Evolutionary conservation across 2,888 invertebrate species (phyloP).

Genomic region (Antitype chi): DNA sequence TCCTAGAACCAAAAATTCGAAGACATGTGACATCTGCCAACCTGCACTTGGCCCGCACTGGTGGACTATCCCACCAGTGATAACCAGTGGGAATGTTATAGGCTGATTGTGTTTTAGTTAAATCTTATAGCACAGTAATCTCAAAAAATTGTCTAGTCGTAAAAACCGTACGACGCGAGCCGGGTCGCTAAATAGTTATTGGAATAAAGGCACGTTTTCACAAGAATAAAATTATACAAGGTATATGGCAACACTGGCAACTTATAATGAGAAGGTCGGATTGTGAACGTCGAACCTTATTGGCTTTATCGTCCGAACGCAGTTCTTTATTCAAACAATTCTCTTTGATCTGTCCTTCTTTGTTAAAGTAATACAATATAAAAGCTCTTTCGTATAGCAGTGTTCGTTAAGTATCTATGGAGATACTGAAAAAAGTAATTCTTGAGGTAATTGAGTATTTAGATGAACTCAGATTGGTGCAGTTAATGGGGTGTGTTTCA

Average conservation of each 20-base stretch:
- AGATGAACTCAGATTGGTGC: not conserved
- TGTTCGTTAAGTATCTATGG: conserved; percentile 17
- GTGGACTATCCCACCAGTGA: too few relatives aligned
- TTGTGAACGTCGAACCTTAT: conserved; percentile 32
- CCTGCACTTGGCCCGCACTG: too few relatives aligned
- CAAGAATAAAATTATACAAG: conserved; percentile 17
- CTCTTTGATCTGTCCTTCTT: conserved; percentile 35
- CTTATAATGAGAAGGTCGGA: conserved; percentile 35
- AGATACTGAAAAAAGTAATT: conserved; percentile 16
- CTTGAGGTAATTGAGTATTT: conserved; percentile 29
- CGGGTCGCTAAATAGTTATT: not conserved
- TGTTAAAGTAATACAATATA: conserved; percentile 25
- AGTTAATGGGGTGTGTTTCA: not conserved
- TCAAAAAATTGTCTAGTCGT: not conserved
- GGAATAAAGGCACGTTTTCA: not conserved
- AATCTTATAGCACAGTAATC: too few relatives aligned
- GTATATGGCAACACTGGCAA: conserved; percentile 7
- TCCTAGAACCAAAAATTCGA: too few relatives aligned
- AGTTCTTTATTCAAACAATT: conserved; percentile 46
- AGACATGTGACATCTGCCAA: too few relatives aligned
- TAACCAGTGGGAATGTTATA: too few relatives aligned
- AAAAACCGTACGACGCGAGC: too few relatives aligned
- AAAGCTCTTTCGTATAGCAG: conserved; percentile 23
- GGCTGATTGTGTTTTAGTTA: too few relatives aligned
- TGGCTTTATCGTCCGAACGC: conserved; percentile 26